Evolutionary conservation across 2,888 invertebrate genomes (phyloP).

Genomic region (Troides oblongomaculatus): DNA sequence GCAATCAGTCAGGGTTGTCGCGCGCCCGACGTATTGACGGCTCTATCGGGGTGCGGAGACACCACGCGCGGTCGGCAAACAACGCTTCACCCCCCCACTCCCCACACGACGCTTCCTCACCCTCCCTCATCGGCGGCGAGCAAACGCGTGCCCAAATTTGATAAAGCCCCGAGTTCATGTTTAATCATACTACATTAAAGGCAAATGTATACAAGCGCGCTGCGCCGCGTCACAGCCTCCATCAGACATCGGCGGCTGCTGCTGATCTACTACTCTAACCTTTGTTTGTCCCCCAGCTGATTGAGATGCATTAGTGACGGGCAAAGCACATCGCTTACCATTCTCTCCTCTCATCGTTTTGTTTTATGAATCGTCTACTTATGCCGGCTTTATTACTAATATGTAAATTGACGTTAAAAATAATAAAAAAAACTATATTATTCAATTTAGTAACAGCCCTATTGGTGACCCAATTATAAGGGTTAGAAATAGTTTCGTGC

Average conservation of each 20-base stretch:
- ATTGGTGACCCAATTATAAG: no score
- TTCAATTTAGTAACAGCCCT: no score
- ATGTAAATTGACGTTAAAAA: no score
- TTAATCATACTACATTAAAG: slow-evolving; percentile 75
- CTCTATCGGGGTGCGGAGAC: slow-evolving; percentile 65
- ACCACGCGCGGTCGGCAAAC: slow-evolving; percentile 72
- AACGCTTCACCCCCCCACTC: slow-evolving; percentile 49
- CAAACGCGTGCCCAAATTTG: slow-evolving; percentile 78
- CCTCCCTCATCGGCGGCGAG: slow-evolving; percentile 46
- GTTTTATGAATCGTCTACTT: no score
- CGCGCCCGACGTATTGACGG: slow-evolving; percentile 66
- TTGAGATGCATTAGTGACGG: not conserved
- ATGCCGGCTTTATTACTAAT: no score
- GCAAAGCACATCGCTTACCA: no score
- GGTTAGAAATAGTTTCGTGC: no score
- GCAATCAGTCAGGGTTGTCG: slow-evolving; percentile 70
- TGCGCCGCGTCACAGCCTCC: no score
- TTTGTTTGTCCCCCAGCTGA: slow-evolving; percentile 32
- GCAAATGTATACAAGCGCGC: slow-evolving; percentile 48
- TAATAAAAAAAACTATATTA: no score
- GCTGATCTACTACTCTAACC: slow-evolving; percentile 50
- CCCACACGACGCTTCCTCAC: no score
- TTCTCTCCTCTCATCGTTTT: no score
- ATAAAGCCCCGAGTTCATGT: slow-evolving; percentile 75
- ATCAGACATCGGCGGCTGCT: no score